Conservation (phyloP, 2,888 invertebrate species). For the Myathropa florea region DNA sequence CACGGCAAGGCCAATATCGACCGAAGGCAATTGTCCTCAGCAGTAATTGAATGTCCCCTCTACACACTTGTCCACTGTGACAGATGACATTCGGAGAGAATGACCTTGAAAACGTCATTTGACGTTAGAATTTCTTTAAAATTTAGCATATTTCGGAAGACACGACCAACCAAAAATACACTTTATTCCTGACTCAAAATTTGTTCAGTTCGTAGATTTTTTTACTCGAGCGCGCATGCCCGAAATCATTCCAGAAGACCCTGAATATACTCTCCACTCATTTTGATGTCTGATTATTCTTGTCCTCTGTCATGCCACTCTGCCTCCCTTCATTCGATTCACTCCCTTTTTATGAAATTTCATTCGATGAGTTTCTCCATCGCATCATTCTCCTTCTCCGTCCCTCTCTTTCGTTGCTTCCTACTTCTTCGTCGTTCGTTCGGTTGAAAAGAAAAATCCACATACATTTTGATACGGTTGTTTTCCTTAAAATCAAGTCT, state of each 20-base stretch:
- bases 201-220: neutral
- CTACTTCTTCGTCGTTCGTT: neutral
- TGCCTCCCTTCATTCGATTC: neutral
- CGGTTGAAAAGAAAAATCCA: neutral
- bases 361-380: constrained; percentile 32
- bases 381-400: neutral
- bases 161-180: neutral
- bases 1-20: neutral
- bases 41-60: neutral
- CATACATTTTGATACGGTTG: neutral
- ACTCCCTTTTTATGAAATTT: neutral
- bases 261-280: constrained; percentile 28
- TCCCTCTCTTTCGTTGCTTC: neutral
- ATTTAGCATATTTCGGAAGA: neutral
- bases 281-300: neutral
- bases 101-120: neutral
- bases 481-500: constrained; percentile 23
- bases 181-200: neutral
- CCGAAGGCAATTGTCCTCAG: neutral
- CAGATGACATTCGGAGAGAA: neutral
- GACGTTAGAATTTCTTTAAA: neutral
- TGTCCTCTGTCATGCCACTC: neutral
- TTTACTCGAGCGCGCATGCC: constrained; percentile 22
- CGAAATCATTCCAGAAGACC: constrained; percentile 20
- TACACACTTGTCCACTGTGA: neutral